Evolutionary conservation across 2,113 vertebrate species (phyloP).

Genomic region (Pseudonaja textilis): DNA sequence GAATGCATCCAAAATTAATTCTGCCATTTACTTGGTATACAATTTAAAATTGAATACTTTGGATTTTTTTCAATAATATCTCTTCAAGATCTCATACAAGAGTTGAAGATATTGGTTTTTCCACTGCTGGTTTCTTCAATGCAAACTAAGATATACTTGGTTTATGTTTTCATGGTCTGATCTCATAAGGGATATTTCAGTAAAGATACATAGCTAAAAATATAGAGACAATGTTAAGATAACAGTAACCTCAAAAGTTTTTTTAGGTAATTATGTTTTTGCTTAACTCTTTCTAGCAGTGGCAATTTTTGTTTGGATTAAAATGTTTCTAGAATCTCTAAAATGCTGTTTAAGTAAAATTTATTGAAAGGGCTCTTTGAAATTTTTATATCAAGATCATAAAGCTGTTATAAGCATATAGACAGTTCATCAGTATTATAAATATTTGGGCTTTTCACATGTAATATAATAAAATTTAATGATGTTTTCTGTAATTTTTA

Average conservation of each 20-base stretch:
- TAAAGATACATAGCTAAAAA: neutral
- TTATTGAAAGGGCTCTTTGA: neutral
- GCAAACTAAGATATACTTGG: neutral
- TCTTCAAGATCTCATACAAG: neutral
- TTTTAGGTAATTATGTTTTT: neutral
- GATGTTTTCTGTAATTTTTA: slow-evolving; percentile 26
- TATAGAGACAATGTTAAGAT: neutral
- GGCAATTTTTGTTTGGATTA: neutral
- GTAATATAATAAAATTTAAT: slow-evolving; percentile 18
- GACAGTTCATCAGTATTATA: neutral
- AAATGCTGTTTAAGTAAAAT: neutral
- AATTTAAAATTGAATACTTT: neutral
- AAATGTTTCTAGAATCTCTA: neutral
- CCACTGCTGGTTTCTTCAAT: neutral
- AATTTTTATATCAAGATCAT: neutral
- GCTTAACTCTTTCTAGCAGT: neutral
- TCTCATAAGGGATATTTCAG: neutral
- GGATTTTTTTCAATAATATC: neutral
- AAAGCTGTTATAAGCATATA: neutral
- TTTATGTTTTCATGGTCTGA: neutral
- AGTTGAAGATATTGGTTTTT: neutral
- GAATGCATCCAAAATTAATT: neutral
- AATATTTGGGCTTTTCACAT: neutral
- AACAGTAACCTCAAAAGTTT: neutral
- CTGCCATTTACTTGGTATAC: neutral